Evolutionary conservation across 2,888 invertebrate genomes (phyloP).

Genomic region (Molorchus minor): DNA sequence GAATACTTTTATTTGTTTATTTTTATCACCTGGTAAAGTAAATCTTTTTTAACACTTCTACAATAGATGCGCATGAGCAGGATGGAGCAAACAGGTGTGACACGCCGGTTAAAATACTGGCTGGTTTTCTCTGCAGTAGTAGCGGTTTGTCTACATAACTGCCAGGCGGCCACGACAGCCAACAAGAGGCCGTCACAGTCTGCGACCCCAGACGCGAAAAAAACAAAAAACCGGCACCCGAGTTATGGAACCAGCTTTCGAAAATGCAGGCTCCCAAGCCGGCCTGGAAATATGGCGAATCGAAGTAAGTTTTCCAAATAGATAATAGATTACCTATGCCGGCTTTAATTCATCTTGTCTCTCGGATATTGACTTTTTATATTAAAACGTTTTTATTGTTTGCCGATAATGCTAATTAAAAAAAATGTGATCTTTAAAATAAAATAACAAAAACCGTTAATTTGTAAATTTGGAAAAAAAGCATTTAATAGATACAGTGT

Average conservation of each 20-base stretch:
- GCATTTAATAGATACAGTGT: no score
- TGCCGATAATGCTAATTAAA: no score
- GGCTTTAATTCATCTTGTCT: no score
- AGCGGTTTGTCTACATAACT: conserved; percentile 34
- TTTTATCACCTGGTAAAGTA: background rate
- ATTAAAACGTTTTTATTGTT: background rate
- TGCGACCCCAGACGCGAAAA: conserved; percentile 30
- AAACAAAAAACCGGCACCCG: conserved; percentile 39
- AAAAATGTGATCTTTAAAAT: no score
- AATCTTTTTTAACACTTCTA: background rate
- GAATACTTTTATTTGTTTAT: background rate
- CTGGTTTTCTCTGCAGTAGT: conserved; percentile 8
- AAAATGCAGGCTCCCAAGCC: conserved; percentile 72
- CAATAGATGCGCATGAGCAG: conserved; percentile 40
- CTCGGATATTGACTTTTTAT: background rate
- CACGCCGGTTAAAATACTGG: conserved; percentile 24
- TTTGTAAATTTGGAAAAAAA: no score
- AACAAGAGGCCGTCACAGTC: conserved; percentile 33
- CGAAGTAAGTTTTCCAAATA: conserved; percentile 68
- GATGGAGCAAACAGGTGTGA: conserved; percentile 34
- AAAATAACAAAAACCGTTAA: no score
- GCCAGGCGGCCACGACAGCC: conserved; percentile 28
- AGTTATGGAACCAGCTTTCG: conserved; percentile 74
- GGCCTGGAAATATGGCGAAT: conserved; percentile 84
- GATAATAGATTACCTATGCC: background rate